Evolutionary conservation across 1,140 invertebrate genomes (phyloP).

Genomic region (Brachionus calyciflorus): DNA sequence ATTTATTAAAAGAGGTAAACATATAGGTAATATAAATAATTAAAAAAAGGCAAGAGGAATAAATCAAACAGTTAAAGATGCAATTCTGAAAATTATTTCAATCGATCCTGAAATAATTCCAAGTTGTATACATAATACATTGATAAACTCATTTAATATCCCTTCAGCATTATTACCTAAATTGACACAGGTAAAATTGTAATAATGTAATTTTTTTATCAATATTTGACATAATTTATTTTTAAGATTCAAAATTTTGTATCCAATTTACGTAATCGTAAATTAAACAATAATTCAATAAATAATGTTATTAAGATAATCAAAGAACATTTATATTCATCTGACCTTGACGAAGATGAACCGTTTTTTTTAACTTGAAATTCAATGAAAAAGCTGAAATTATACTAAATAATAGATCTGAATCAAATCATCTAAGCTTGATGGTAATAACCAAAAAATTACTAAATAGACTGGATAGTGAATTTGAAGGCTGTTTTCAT

Average conservation of each 20-base stretch:
- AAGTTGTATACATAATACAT: neutral
- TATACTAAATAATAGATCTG: neutral
- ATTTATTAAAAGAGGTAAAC: neutral
- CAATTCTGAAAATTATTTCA: neutral
- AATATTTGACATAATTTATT: conserved; percentile 1
- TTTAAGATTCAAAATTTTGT: conserved; percentile 25
- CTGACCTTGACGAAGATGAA: neutral
- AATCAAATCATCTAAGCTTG: neutral
- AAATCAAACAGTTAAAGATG: neutral
- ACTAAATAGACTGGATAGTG: neutral
- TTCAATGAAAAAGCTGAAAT: conserved; percentile 2
- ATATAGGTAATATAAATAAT: neutral
- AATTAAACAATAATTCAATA: conserved; percentile 15
- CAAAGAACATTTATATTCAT: neutral
- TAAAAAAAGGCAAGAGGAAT: conserved; percentile 1
- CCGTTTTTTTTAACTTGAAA: conserved; percentile 28
- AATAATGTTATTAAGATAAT: neutral
- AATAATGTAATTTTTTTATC: neutral
- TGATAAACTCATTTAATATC: conserved; percentile 5
- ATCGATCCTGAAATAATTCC: conserved; percentile 7
- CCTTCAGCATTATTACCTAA: neutral
- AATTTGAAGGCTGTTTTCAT: conserved; percentile 4
- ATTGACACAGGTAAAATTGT: conserved; percentile 14
- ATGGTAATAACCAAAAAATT: conserved; percentile 3
- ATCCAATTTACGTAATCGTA: neutral